These are phyloP conservation scores for Heliconius nattereri DNA, from an alignment of 1,140 invertebrate genomes.

Conservation along the genomic window DNA sequence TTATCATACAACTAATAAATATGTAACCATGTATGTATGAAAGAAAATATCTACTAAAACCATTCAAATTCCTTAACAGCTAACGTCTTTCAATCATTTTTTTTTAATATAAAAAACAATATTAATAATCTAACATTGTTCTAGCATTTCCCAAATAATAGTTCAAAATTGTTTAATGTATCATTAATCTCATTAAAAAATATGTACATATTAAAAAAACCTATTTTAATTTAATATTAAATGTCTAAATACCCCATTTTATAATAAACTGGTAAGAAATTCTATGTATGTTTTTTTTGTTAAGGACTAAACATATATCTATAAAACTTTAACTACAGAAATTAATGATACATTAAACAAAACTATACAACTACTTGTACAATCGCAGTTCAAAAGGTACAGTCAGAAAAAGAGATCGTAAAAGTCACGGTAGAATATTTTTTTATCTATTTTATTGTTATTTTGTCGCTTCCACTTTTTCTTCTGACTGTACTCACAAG, in stretches of 20 bases:
- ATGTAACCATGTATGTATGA: neutral
- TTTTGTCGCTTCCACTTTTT: neutral
- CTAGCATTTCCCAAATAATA: constrained; percentile 3
- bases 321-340: neutral
- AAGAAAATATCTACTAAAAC: neutral
- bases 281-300: too few species aligned
- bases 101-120: neutral
- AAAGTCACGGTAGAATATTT: neutral
- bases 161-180: constrained; percentile 4
- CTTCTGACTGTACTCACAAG: constrained; percentile 2
- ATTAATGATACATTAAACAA: constrained; percentile 10
- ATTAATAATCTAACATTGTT: constrained; percentile 2
- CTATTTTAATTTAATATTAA: too few species aligned
- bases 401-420: neutral
- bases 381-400: constrained; percentile 11
- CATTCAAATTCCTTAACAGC: constrained; percentile 1
- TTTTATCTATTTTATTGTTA: neutral
- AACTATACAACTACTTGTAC: constrained; percentile 5
- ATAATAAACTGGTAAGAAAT: too few species aligned
- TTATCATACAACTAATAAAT: neutral
- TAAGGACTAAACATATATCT: neutral
- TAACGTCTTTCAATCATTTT: neutral
- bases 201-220: neutral
- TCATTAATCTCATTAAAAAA: neutral
- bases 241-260: too few species aligned